A percentile compares a stretch with the other conserved stretches of the same genome.
Conservation (phyloP, 37 sponge, comb jelly and placozoan species). For the Ephydatia muelleri region DNA sequence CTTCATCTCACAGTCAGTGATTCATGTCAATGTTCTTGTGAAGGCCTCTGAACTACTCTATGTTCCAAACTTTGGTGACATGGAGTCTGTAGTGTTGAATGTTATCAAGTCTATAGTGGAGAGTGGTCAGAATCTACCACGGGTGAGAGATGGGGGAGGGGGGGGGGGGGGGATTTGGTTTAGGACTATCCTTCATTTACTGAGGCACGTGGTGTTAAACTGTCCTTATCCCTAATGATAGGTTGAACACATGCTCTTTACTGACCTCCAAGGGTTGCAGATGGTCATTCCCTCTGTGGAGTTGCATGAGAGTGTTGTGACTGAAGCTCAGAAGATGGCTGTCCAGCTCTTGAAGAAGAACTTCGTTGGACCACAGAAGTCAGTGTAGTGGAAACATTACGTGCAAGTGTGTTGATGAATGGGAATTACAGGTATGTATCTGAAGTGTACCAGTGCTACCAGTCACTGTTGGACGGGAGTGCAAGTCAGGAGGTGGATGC, state of each 20-base stretch:
- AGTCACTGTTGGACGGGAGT: constrained; percentile 68
- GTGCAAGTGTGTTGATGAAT: neutral
- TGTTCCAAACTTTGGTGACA: constrained; percentile 53
- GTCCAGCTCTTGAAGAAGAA: constrained; percentile 35
- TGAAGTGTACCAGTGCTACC: constrained; percentile 63
- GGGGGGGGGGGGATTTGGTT: neutral
- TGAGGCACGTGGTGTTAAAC: neutral
- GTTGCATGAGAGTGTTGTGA: constrained; percentile 58
- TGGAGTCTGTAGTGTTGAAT: constrained; percentile 58
- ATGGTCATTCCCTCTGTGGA: constrained; percentile 60
- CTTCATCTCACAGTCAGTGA: constrained; percentile 55
- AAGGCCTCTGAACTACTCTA: constrained; percentile 63
- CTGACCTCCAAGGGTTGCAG: constrained; percentile 63
- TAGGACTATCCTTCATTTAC: neutral
- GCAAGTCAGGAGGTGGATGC: constrained; percentile 70
- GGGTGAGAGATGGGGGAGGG: constrained; percentile 34
- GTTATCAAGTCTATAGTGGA: constrained; percentile 72
- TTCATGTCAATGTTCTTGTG: constrained; percentile 53
- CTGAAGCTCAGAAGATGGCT: constrained; percentile 37
- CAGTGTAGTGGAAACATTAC: neutral
- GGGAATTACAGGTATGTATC: constrained; percentile 20
- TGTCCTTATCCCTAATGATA: constrained; percentile 3
- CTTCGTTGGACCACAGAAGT: constrained; percentile 65
- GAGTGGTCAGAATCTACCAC: constrained; percentile 58
- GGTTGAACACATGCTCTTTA: constrained; percentile 87